Base-by-base conservation (phyloP, 2,888 invertebrate genomes). In the Luffia ferchaultella region DNA sequence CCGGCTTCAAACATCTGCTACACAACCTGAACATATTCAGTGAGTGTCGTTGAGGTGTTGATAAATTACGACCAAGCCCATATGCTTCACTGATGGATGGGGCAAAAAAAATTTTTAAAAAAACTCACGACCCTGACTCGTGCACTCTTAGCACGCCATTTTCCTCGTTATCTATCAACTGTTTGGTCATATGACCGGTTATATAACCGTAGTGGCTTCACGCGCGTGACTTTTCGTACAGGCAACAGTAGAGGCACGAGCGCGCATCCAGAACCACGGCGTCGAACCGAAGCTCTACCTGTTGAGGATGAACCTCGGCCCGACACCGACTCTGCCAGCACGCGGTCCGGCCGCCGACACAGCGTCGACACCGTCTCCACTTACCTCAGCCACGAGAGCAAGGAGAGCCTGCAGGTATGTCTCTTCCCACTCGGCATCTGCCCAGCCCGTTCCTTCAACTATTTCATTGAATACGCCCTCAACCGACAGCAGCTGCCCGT, bases 351-450 rank as follows among this genome's bases (percentile, higher is more conserved):
- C 45, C 84, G 94, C 15, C 80, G 94, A 17, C 94, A 93, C 52
- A 93, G 93, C 68, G 90, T 94, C 43, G 95, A 95, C 70, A 95
- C 95, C 12, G 93, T 95, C 20, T 94, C 94, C 52, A 95, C 95
- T 0, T 95, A 95, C 84, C 86, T 95, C 60, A 94, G 94, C 68
- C 93, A 91, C 58, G 93, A 93, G 73, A 93, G 92, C 78, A 89
- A 90, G 68, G 90, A 89, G 56, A 89, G 90, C 62, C 55, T 73
- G 53, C 80, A 77, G 77, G 83, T 79, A 30, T 42, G 46, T 45
- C 18, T 17, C 2, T n/a, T n/a, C n/a, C n/a, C n/a, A n/a, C n/a
- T 17, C 15, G 15, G 42, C n/a, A n/a, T n/a, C n/a, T n/a, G n/a
- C n/a, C n/a, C n/a, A n/a, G n/a, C n/a, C n/a, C n/a, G n/a, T n/a